Base-by-base conservation (phyloP, 2,797 vertebrate species). In the Spinus olivaceus region DNA sequence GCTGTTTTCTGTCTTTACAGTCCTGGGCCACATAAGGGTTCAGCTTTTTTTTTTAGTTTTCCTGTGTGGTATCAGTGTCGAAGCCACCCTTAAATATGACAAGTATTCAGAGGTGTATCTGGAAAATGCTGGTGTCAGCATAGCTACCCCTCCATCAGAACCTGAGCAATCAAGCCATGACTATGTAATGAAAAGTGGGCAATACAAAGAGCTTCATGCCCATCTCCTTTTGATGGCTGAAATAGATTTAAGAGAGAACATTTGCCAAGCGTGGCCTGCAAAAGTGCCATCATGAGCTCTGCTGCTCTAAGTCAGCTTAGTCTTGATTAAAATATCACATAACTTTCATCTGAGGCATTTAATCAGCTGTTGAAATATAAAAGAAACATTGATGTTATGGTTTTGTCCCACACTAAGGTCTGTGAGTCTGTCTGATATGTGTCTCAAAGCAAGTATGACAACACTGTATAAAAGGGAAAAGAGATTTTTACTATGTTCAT, bases 361-460 rank as follows among this genome's bases (percentile, higher is more conserved):
- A 71, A 86, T 50, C 46, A 50, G 12, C 39, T 82, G 54, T 53
- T 89, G 54, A 93, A 89, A 85, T 78, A 39, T 7, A 67, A 74
- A 80, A 82, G 64, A 73, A 91, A 86, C 2, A 25, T 4, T 24
- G 23, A 11, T 0, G 0, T 59, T 67, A 25, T 24, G 33, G 15
- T 90, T 92, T 90, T 57, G 35, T 72, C 16, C 7, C 32, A 41
- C 0, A 1, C 21, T 63, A 13, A 0, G 2, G 21, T 59, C 41
- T 60, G 6, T 57, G 33, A 41, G 16, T 49, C 47, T 81, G 12
- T 42, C 63, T 76, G 24, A 53, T 42, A 41, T 53, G 50, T 81
- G 9, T 80, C 64, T 89, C 47, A 46, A 60, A 91, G 49, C 53
- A 95, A 88, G 49, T 79, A 56, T 2, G 8, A 30, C 30, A 80